Percentiles rank a stretch among this genome's conserved stretches.
These are phyloP conservation scores for Platyrinchus mystaceus DNA, from an alignment of 2,797 vertebrate species.

Conservation along the genomic window DNA sequence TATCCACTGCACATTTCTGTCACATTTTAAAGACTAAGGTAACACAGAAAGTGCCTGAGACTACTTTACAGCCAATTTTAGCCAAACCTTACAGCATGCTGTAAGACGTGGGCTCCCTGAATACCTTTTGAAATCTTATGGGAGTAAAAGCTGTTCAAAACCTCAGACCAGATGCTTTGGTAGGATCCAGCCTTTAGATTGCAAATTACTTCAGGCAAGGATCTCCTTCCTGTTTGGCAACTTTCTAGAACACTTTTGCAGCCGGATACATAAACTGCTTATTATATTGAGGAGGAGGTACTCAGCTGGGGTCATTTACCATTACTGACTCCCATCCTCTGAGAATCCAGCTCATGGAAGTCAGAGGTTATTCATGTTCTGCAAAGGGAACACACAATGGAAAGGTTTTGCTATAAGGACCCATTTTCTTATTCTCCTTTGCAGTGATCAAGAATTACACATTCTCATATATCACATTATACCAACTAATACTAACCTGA, in stretches of 20 bases:
- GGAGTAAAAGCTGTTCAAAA: slow-evolving; percentile 38
- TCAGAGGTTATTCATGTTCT: background rate
- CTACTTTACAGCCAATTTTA: slow-evolving; percentile 18
- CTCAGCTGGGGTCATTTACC: background rate
- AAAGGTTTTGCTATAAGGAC: background rate
- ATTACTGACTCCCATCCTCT: background rate
- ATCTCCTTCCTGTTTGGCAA: slow-evolving; percentile 54
- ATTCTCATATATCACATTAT: background rate
- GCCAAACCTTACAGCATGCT: background rate
- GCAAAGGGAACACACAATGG: background rate
- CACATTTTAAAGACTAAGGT: background rate
- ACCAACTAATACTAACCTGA: background rate
- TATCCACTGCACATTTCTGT: background rate
- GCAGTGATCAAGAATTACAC: background rate
- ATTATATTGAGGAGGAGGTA: background rate
- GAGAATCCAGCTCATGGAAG: background rate
- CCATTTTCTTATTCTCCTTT: background rate
- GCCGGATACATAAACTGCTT: slow-evolving; percentile 28
- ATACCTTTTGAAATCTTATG: slow-evolving; percentile 23
- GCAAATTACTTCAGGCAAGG: slow-evolving; percentile 44
- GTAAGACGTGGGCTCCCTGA: background rate
- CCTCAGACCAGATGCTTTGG: slow-evolving; percentile 43
- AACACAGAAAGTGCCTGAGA: background rate
- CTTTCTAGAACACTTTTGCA: slow-evolving; percentile 31
- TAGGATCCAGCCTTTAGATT: slow-evolving; percentile 18